Evolutionary conservation across 2,888 invertebrate species (phyloP), one percentile per base, ranked within the genome.

Genomic region (Sisyra nigra): DNA sequence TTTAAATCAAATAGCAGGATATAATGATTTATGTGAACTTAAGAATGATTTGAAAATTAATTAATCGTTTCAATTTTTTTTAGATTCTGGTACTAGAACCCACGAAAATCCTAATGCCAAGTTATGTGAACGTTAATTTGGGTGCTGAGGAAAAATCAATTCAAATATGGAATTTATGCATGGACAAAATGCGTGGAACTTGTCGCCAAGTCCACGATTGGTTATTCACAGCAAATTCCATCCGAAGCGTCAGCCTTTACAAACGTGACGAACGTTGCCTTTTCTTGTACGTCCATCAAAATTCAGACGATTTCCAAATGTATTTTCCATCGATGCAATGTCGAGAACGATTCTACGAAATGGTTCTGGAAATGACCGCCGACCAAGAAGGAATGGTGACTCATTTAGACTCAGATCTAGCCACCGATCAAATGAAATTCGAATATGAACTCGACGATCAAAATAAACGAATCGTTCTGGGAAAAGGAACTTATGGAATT

Each of bases 231-330:
- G 85, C 91, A 0, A 80, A 83, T 47, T 80, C 82, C 71, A 91
- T 94, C 49, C 76, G 89, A 52, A 85, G 86, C 53, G 84, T 92
- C 60, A 91, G 93, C 66, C 69, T 93, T 47, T 97, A 94, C 65
- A 96, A 94, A 63, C 75, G 94, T 34, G 97, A 98, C 62, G 89
- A 93, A 56, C 73, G 96, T 13, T 94, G 94, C 50, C 73, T 97
- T 9, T 96, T 96, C 62, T 71, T 99, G 0, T 99, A 98, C 62
- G 97, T 98, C 30, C 87, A 92, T 61, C 88, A 94, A 62, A 96
- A 97, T 61, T 94, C 94, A 0, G 94, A 96, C 57, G 96, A 97
- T 65, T 98, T 98, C 67, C 96, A 97, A 74, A 91, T 98, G 65
- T 94, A 84, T 63, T 83, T 98, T 53, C 93, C 98, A 1, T 94